Evolutionary conservation across 37 sponge, comb jelly and placozoan genomes (phyloP), one percentile per base, ranked within the genome.

Genomic region (Spongilla lacustris): DNA sequence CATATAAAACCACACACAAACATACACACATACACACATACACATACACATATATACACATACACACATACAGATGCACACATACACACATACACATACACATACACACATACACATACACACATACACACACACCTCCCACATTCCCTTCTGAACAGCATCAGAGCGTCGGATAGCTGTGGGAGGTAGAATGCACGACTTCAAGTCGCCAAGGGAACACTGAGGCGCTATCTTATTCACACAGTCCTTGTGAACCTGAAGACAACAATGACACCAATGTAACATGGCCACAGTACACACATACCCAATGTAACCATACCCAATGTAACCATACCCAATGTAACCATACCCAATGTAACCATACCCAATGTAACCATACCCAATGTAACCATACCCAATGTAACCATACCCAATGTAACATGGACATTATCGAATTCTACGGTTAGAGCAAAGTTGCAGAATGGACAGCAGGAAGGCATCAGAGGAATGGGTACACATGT

Each of bases 221-320:
- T 66, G 66, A 36, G 73, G 80, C 0, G 77, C 38, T 14, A 89
- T 68, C 66, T 31, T 72, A 12, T 81, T 80, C 75, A 50, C 66
- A 66, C 98, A 97, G 49, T 93, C 98, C n/a, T 79, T 80, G 87
- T 97, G 98, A 2, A 97, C 94, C 98, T 97, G 82, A 0, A 49
- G 23, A 73, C 30, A 77, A 25, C 30, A 5, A 71, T 58, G 12
- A 29, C 66, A 41, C 11, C 46, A 46, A 46, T 46, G 17, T 36
- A 37, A 50, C 74, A 73, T n/a, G n/a, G n/a, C n/a, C 67, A n/a
- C 33, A 80, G n/a, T 21, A 12, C 68, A 49, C 27, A 68, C 72
- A 71, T 2, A 80, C 8, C 46, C 46, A 46, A 46, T 46, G 46
- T 46, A 46, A 46, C n/a, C n/a, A n/a, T n/a, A n/a, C n/a, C n/a